Evolutionary conservation across 2,113 vertebrate genomes (phyloP).

Genomic region (Pterophyllum scalare): DNA sequence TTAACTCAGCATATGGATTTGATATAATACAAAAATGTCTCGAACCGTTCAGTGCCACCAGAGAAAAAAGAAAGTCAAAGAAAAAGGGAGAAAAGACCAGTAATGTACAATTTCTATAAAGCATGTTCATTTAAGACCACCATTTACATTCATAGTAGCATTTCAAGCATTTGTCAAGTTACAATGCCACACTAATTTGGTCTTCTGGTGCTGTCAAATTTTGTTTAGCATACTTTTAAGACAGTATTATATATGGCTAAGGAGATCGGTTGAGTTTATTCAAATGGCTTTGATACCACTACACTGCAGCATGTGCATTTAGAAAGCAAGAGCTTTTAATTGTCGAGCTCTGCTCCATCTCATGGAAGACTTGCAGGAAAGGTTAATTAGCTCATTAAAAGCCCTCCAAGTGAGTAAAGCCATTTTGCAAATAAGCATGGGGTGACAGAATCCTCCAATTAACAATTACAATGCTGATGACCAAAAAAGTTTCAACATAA

Average conservation of each 20-base stretch:
- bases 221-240: slow-evolving; percentile 4
- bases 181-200: slow-evolving; percentile 12
- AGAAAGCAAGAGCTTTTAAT: slow-evolving; percentile 50
- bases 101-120: slow-evolving; percentile 21
- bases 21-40: slow-evolving; percentile 34
- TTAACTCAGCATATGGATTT: slow-evolving; percentile 28
- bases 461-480: slow-evolving; percentile 24
- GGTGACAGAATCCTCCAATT: slow-evolving; percentile 15
- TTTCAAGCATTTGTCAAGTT: slow-evolving; percentile 21
- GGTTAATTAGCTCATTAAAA: slow-evolving; percentile 69
- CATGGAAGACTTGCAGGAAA: slow-evolving; percentile 73
- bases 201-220: slow-evolving; percentile 18
- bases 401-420: slow-evolving; percentile 62
- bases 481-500: slow-evolving; percentile 29
- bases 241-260: slow-evolving; percentile 61
- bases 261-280: slow-evolving; percentile 35
- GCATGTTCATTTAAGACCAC: slow-evolving; percentile 25
- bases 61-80: neutral
- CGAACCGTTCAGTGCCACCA: neutral
- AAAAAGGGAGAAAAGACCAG: slow-evolving; percentile 11
- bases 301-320: slow-evolving; percentile 57
- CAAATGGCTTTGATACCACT: slow-evolving; percentile 69
- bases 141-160: slow-evolving; percentile 60
- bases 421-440: slow-evolving; percentile 32
- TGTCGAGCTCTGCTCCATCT: slow-evolving; percentile 54